Base-by-base conservation (phyloP, 2,797 vertebrate genomes). In the Anguilla marmorata region DNA sequence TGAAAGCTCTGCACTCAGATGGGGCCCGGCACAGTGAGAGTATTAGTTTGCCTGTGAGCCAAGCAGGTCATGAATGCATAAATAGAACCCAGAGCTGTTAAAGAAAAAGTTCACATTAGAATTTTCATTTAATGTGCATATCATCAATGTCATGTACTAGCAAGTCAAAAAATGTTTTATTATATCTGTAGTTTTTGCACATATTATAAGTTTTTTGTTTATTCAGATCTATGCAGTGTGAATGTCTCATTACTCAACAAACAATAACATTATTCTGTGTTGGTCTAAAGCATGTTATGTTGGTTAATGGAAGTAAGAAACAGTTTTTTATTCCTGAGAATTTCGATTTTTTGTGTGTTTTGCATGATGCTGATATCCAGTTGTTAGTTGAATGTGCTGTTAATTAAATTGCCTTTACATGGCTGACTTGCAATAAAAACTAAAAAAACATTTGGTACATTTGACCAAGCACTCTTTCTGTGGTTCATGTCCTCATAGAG, bases 231-330 rank as follows among this genome's bases (percentile, higher is more conserved):
- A 37, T 14, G 14, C 33, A 74, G 0, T 37, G 0, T 37, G 27
- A 30, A 74, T 74, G 69, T 74, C 69, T 74, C 69, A 74, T 74
- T 33, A 74, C 69, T 74, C 69, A 11, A 27, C n/a, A 72, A 72
- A 11, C 12, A 72, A 16, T 33, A 11, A 30, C 27, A 30, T 72
- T 27, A 30, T n/a, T 72, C n/a, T 5, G 16, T 60, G 21, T 27
- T 6, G 4, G 63, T n/a, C 21, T 66, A 37, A 74, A 74, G 33
- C 27, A 37, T 76, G 33, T 14, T 45, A 16, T 41, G 74, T 79
- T 79, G 33, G 74, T 74, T 33, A 79, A 19, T 41, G 27, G 27
- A 21, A 16, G 11, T 27, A 69, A 69, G n/a, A 27, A 69, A 27
- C 63, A 6, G 5, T 69, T 69, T 79, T 21, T 41, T 79, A 12